phyloP scores from a whole-genome alignment of 2,113 vertebrate genomes.

The Anhinga rufa region DNA sequence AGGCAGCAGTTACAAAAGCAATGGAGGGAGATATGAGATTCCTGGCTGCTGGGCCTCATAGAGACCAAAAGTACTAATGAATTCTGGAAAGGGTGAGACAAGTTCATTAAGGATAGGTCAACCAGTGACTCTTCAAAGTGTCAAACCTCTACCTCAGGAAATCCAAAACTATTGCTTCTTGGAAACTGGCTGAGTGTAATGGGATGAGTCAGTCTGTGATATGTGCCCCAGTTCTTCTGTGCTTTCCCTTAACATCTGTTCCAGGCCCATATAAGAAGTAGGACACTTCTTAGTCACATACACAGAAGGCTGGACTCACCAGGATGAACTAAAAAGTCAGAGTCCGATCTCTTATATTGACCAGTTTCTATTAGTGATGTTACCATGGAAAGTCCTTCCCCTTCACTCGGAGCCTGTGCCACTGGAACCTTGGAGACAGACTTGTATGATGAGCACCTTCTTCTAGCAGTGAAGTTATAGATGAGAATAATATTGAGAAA shows the following conservation, averaged over 20 bases:
- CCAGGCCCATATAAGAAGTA: background rate
- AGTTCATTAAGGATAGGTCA: background rate
- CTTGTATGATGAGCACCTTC: rapidly evolving
- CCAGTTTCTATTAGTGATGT: background rate
- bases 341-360: background rate
- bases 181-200: background rate
- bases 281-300: background rate
- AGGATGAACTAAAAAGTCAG: background rate
- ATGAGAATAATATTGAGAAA: background rate
- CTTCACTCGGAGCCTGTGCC: background rate
- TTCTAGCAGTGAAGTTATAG: background rate
- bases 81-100: background rate
- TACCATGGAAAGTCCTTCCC: background rate
- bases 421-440: background rate
- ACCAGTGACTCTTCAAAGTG: background rate
- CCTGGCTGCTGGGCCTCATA: background rate
- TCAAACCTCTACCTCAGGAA: background rate
- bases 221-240: background rate
- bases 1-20: background rate
- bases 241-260: background rate
- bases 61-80: background rate
- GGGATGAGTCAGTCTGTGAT: background rate
- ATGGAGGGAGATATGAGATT: background rate
- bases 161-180: background rate
- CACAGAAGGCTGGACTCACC: background rate